Evolutionary conservation across 1,140 invertebrate genomes (phyloP).

Genomic region (Drosophila ohnishii): DNA sequence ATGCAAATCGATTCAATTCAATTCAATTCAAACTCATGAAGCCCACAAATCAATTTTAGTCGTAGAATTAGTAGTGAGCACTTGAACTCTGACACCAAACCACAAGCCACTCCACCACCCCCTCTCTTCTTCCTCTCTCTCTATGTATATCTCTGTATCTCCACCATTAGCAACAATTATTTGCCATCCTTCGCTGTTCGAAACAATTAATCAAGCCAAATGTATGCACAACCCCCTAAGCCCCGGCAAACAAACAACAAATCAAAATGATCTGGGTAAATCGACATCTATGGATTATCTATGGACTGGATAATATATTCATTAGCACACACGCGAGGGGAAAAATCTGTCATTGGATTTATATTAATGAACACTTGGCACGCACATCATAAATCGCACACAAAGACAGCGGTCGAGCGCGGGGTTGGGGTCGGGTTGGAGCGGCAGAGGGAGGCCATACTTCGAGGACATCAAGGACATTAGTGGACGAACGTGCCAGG

Average conservation of each 20-base stretch:
- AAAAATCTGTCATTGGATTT: conserved; percentile 73
- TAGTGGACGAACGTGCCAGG: conserved; percentile 64
- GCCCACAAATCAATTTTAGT: conserved; percentile 41
- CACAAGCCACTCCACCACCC: conserved; percentile 6
- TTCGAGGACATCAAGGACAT: conserved; percentile 31
- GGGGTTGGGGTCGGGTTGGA: not conserved
- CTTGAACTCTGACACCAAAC: conserved; percentile 24
- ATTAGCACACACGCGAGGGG: conserved; percentile 50
- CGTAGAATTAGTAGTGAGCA: conserved; percentile 31
- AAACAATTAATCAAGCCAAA: conserved; percentile 68
- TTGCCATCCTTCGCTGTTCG: conserved; percentile 57
- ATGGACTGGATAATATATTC: conserved; percentile 73
- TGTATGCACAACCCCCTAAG: conserved; percentile 41
- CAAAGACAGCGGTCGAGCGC: conserved; percentile 10
- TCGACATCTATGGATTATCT: conserved; percentile 62
- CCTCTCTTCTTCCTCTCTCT: conserved; percentile 13
- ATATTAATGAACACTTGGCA: conserved; percentile 80
- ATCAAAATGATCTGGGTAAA: conserved; percentile 58
- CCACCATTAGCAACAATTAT: conserved; percentile 64
- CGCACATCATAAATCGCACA: conserved; percentile 78
- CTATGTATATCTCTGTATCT: conserved; percentile 4
- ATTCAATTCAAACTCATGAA: conserved; percentile 32
- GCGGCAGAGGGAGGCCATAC: not conserved
- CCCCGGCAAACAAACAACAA: conserved; percentile 40
- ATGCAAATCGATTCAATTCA: conserved; percentile 43